Evolutionary conservation across 2,888 invertebrate species (phyloP).

Genomic region (Dicyrtomina minuta): DNA sequence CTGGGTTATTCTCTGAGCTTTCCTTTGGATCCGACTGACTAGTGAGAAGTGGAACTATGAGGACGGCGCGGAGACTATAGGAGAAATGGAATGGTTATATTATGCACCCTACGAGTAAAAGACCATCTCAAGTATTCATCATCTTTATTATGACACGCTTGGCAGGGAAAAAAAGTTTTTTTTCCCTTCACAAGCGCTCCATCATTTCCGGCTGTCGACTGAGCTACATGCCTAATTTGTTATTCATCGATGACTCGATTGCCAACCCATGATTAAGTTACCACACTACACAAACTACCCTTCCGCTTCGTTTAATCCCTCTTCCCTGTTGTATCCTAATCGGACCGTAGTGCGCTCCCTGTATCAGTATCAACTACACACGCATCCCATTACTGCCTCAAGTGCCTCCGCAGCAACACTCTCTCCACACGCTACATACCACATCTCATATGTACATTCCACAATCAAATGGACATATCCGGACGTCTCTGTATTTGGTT

Average conservation of each 20-base stretch:
- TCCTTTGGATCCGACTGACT: not conserved
- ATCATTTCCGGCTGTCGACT: constrained; percentile 41
- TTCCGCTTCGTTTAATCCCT: constrained; percentile 34
- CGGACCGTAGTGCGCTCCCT: not conserved
- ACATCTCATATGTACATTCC: no score
- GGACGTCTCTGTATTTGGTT: no score
- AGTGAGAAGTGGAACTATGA: no score
- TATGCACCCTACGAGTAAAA: constrained; percentile 47
- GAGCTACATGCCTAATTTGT: constrained; percentile 49
- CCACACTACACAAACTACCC: constrained; percentile 36
- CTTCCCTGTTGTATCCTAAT: not conserved
- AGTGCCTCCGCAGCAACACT: not conserved
- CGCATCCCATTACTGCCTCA: not conserved
- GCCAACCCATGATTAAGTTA: constrained; percentile 38
- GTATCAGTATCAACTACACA: constrained; percentile 10
- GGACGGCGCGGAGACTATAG: no score
- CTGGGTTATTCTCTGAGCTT: constrained; percentile 33
- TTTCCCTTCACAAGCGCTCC: constrained; percentile 30
- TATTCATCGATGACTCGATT: constrained; percentile 49
- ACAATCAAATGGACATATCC: no score
- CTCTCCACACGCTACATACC: not conserved
- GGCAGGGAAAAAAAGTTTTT: constrained; percentile 28
- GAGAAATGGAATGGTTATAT: constrained; percentile 44
- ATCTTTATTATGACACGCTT: constrained; percentile 49
- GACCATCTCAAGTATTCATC: constrained; percentile 43